Evolutionary conservation across 1,140 invertebrate genomes (phyloP), one percentile per base, ranked within the genome.

Genomic region (Bicyclus anynana): DNA sequence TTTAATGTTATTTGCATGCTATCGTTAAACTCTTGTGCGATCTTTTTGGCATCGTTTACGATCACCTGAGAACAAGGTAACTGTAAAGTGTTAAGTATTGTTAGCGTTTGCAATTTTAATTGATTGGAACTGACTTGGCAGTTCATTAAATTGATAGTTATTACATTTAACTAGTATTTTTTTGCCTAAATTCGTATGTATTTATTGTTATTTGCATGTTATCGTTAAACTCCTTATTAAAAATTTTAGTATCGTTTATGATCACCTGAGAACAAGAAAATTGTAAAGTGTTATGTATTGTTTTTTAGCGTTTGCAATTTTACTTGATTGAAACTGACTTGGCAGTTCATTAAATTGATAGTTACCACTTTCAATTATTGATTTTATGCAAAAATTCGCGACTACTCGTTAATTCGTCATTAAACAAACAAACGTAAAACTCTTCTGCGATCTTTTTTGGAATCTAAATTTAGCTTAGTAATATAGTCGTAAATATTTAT

Each of bases 1-100:
- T n/a, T n/a, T n/a, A 51, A 42, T 56, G 48, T 66, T 27, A 35
- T 49, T 49, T 20, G 14, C 26, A 33, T 49, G 40, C 40, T n/a
- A 44, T 20, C 40, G 40, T 44, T 44, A 44, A 44, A 44, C 40
- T 40, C 37, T n/a, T 37, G 10, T 40, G 14, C 13, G 16, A 5
- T 40, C 37, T 17, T 40, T 40, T 40, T 40, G 37, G 37, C 37
- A 40, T 40, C 13, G 37, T 40, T 40, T 17, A 40, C 37, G 16
- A 40, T 14, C 10, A 40, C 37, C 37, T 17, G 5, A 40, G 16
- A 17, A 16, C 5, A 17, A 40, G 37, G 17, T 7, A 40, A 16
- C 37, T 40, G 16, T 40, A 0, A 9, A 40, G 16, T n/a, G n/a
- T n/a, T n/a, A 14, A 40, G 29, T 33, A 12, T 33, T 33, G 1